A percentile compares a stretch with the other conserved stretches of the same genome.
These are phyloP conservation scores for Mobula birostris DNA, from an alignment of 2,113 vertebrate genomes.

Conservation along the genomic window DNA sequence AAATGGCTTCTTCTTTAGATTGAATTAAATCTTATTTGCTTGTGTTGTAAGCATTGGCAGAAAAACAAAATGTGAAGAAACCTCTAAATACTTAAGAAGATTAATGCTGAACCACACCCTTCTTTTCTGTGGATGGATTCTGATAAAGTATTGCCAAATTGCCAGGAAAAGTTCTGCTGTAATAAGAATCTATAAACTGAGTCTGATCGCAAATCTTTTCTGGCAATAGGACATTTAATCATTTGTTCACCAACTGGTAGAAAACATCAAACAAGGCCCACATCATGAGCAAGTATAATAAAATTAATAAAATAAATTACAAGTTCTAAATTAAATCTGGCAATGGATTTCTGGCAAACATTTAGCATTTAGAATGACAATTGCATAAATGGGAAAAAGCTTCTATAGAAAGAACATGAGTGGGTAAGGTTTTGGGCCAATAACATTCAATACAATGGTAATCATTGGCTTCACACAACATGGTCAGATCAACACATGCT, in stretches of 20 bases:
- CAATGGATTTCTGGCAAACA: neutral
- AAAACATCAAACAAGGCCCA: constrained; percentile 18
- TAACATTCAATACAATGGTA: neutral
- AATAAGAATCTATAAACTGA: constrained; percentile 29
- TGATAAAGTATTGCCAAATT: neutral
- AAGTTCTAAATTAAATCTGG: neutral
- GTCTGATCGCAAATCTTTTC: constrained; percentile 17
- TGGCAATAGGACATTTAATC: constrained; percentile 19
- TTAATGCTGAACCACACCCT: constrained; percentile 29
- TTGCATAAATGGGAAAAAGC: neutral
- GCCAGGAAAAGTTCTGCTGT: constrained; percentile 12
- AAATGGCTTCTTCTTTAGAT: neutral
- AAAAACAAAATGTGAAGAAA: constrained; percentile 18
- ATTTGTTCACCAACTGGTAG: constrained; percentile 22
- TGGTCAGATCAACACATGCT: neutral
- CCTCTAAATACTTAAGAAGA: constrained; percentile 28
- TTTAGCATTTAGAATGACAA: neutral
- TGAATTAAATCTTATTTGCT: neutral
- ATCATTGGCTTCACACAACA: neutral
- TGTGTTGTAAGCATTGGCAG: constrained; percentile 20
- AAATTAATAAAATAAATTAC: constrained; percentile 34
- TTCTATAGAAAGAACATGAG: neutral
- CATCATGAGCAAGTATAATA: neutral
- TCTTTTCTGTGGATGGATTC: constrained; percentile 13
- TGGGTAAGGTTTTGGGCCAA: neutral